Evolutionary conservation across 2,797 vertebrate genomes (phyloP).

Genomic region (Helicolenus hilgendorfi): DNA sequence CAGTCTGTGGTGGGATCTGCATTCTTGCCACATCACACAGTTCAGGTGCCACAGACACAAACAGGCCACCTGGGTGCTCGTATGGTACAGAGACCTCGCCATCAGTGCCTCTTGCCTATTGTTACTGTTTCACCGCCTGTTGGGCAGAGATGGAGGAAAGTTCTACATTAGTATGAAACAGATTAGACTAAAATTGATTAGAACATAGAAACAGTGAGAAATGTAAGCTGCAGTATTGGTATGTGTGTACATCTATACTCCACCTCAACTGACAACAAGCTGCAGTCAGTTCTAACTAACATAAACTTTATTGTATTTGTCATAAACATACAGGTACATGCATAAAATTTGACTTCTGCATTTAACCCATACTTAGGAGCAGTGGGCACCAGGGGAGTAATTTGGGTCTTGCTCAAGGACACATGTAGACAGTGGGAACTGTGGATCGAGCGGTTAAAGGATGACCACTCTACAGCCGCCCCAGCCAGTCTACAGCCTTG

Average conservation of each 20-base stretch:
- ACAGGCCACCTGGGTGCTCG: constrained; percentile 25
- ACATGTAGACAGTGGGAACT: too few relatives aligned
- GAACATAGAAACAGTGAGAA: background rate
- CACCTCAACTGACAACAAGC: background rate
- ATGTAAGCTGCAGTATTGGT: background rate
- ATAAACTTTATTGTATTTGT: too few relatives aligned
- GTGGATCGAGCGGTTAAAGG: too few relatives aligned
- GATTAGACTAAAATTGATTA: background rate
- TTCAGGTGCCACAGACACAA: constrained; percentile 55
- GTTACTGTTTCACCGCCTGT: background rate
- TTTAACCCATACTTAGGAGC: too few relatives aligned
- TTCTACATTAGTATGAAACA: background rate
- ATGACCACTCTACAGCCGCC: too few relatives aligned
- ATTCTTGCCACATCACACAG: constrained; percentile 55
- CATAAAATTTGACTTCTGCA: too few relatives aligned
- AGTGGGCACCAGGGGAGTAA: accelerated
- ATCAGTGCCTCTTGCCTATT: background rate
- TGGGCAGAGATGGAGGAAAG: background rate
- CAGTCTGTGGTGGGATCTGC: constrained; percentile 28
- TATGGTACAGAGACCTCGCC: background rate
- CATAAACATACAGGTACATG: too few relatives aligned
- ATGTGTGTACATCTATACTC: background rate
- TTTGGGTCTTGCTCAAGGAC: too few relatives aligned
- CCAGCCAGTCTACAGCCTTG: too few relatives aligned
- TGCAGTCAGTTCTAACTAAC: background rate